Conservation (phyloP, 2,797 vertebrate species). For the Spinus pinus region DNA sequence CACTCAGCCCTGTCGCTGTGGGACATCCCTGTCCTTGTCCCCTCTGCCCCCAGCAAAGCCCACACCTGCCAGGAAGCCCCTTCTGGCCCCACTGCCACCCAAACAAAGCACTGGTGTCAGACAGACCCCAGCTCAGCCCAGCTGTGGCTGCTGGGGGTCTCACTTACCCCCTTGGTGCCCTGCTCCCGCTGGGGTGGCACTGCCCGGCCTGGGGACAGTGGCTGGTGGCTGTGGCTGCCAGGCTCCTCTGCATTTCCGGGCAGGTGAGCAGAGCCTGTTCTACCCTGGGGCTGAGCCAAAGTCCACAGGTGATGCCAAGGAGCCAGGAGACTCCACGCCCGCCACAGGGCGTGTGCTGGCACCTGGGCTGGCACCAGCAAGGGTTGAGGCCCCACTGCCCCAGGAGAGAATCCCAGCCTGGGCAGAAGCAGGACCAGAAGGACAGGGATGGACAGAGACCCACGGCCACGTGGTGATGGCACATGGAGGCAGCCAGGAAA, state of each 20-base stretch:
- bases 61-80: accelerated
- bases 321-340: background rate
- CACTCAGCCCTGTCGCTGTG: accelerated
- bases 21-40: background rate
- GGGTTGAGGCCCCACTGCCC: accelerated
- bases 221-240: accelerated
- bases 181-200: background rate
- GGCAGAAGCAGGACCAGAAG: background rate
- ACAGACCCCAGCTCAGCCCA: accelerated
- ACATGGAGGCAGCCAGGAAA: background rate
- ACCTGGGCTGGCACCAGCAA: background rate
- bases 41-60: no score
- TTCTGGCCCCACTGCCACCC: accelerated
- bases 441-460: background rate
- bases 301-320: slow-evolving; percentile 9
- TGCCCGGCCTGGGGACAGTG: background rate
- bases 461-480: accelerated
- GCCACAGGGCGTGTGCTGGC: background rate
- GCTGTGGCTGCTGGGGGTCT: background rate
- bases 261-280: background rate
- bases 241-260: background rate
- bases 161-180: background rate
- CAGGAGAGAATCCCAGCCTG: accelerated
- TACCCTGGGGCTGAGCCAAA: background rate
- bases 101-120: accelerated